Percentiles rank a stretch among this genome's conserved stretches.
phyloP scores from a whole-genome alignment of 2,113 vertebrate genomes.

The Charina bottae region DNA sequence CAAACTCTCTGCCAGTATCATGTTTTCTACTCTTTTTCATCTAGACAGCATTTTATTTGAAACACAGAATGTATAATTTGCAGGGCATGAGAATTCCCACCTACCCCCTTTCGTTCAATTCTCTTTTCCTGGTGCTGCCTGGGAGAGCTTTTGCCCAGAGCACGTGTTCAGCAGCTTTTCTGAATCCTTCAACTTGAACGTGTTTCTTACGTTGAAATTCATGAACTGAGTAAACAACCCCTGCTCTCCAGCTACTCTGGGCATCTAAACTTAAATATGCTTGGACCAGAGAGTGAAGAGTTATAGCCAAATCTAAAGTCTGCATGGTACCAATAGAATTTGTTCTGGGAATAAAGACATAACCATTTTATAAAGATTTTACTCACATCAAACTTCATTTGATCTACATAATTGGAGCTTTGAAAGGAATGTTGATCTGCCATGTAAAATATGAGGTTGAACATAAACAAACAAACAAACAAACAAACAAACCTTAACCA shows the following conservation, averaged over 20 bases:
- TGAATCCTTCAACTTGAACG: not conserved
- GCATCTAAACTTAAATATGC: not conserved
- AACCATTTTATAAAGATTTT: not conserved
- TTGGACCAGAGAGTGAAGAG: not conserved
- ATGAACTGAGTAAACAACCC: not conserved
- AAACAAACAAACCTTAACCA: not conserved
- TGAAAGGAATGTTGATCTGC: not conserved
- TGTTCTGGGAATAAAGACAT: not conserved
- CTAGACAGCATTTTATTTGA: conserved; percentile 12
- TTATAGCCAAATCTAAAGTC: not conserved
- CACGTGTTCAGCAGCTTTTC: not conserved
- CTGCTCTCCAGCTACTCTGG: not conserved
- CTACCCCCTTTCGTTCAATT: not conserved
- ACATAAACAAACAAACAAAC: not conserved
- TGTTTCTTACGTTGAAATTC: not conserved
- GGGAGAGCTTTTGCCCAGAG: not conserved
- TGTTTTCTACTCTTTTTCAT: conserved; percentile 22
- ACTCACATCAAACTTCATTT: not conserved
- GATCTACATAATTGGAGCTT: not conserved
- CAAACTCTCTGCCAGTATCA: not conserved
- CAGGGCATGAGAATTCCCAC: not conserved
- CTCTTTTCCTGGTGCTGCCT: not conserved
- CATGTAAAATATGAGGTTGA: conserved; percentile 3
- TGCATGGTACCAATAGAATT: not conserved
- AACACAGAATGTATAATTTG: conserved; percentile 26